Percentiles rank a stretch among this genome's conserved stretches.
phyloP scores from a whole-genome alignment of 2,888 invertebrate genomes.

The Neria commutata region DNA sequence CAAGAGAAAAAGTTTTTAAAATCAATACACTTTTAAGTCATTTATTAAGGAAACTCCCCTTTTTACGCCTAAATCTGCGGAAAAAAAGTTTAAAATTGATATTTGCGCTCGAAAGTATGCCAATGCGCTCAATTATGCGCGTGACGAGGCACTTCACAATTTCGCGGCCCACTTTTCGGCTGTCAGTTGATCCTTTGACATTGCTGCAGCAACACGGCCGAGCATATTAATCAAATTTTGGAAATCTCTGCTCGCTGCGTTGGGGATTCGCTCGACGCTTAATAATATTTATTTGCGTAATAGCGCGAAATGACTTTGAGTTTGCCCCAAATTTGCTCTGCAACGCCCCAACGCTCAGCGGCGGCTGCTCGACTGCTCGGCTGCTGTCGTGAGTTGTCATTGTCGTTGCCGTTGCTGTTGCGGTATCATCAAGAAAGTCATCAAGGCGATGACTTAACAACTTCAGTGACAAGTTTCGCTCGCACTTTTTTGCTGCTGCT shows the following conservation, averaged over 20 bases:
- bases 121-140: no score
- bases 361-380: no score
- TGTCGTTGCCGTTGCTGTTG: no score
- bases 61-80: no score
- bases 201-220: neutral
- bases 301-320: slow-evolving; percentile 28
- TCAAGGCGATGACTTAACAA: slow-evolving; percentile 51
- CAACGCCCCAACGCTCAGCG: slow-evolving; percentile 30
- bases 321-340: slow-evolving; percentile 8
- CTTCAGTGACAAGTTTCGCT: slow-evolving; percentile 48
- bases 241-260: slow-evolving; percentile 3
- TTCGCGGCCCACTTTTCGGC: neutral
- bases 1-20: no score
- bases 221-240: slow-evolving; percentile 12
- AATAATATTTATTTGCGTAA: slow-evolving; percentile 17
- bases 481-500: slow-evolving; percentile 28
- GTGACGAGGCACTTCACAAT: neutral
- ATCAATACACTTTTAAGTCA: no score
- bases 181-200: neutral
- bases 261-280: slow-evolving; percentile 31
- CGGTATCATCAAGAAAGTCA: slow-evolving; percentile 38
- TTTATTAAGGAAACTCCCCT: no score
- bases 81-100: no score
- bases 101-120: no score
- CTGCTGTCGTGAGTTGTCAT: no score